Evolutionary conservation across 2,888 invertebrate species (phyloP), one percentile per base, ranked within the genome.

Genomic region (Caenorhabditis plicata): DNA sequence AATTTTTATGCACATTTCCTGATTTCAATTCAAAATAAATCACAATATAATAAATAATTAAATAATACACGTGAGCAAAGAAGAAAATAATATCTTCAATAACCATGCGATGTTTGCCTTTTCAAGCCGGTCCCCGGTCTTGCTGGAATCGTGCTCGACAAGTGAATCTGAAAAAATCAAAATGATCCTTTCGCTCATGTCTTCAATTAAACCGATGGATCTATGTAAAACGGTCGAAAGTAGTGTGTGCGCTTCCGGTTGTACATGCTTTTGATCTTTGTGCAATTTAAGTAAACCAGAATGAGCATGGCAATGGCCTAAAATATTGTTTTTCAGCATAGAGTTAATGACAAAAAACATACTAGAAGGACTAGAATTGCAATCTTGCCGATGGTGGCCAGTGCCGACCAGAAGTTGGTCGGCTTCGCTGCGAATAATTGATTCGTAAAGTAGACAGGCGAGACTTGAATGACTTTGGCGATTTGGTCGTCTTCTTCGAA

Each of bases 241-340:
- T 71, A 71, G 40, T 64, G 71, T 0, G 71, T 71, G 26, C 69
- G 13, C 42, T 71, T 71, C 23, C 73, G 39, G 19, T 73, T 71
- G 50, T 73, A 73, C 38, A 73, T 40, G 0, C 55, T 51, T 25
- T 56, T 50, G 22, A 73, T 65, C 35, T 63, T 58, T 2, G 73
- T 57, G 39, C 73, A 73, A 43, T 73, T 73, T n/a, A 73, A 54
- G 44, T 73, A 73, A 4, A 73, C 61, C 26, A 73, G 49, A 20
- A 68, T 62, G 43, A 61, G 48, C 51, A 73, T 69, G 4, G 71
- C 64, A 8, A 71, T 35, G 1, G 60, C 68, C 64, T 68, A 45
- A 46, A 51, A 25, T 31, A 13, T 8, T 17, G 9, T 38, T 17
- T n/a, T 19, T 11, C 8, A 2, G 8, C 20, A 20, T 22, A 8